phyloP scores from a whole-genome alignment of 2,113 vertebrate genomes.

The Lethenteron camtschaticum region DNA sequence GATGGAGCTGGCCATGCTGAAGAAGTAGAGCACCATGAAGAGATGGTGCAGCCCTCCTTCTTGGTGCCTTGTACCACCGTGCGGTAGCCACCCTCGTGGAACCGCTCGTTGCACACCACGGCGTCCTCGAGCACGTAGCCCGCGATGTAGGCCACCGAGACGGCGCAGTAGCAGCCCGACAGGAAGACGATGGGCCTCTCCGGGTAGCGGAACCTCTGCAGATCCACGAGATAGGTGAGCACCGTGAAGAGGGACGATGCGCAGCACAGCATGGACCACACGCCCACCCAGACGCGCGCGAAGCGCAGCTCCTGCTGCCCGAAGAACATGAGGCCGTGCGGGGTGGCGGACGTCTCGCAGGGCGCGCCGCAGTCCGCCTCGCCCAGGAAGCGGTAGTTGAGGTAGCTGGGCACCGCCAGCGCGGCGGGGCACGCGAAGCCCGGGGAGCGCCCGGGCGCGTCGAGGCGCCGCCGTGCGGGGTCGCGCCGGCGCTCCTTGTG shows the following conservation, averaged over 20 bases:
- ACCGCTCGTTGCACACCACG: conserved; percentile 71
- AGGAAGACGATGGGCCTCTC: conserved; percentile 94
- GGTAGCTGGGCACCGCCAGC: conserved; percentile 61
- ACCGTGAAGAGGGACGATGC: conserved; percentile 71
- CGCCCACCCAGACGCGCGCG: conserved; percentile 71
- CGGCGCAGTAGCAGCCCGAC: conserved; percentile 74
- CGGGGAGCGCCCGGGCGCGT: conserved; percentile 20
- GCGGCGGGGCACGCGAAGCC: conserved; percentile 56
- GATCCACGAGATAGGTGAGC: conserved; percentile 86
- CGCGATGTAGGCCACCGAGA: conserved; percentile 68
- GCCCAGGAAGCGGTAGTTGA: conserved; percentile 74
- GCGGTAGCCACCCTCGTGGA: conserved; percentile 37
- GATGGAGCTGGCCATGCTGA: conserved; percentile 92
- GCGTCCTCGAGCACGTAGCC: conserved; percentile 65
- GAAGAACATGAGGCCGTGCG: conserved; percentile 77
- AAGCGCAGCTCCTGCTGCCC: conserved; percentile 62
- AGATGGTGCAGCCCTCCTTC: conserved; percentile 70
- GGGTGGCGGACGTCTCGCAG: conserved; percentile 60
- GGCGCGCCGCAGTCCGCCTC: conserved; percentile 56
- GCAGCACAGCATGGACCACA: conserved; percentile 87
- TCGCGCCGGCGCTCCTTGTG: not conserved
- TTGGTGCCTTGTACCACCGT: conserved; percentile 66
- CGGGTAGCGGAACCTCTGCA: conserved; percentile 82
- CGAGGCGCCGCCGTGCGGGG: conserved; percentile 15
- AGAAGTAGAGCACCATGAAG: conserved; percentile 84